Conservation (phyloP, 2,888 invertebrate species). For the Zygothrica quintamaculata region DNA sequence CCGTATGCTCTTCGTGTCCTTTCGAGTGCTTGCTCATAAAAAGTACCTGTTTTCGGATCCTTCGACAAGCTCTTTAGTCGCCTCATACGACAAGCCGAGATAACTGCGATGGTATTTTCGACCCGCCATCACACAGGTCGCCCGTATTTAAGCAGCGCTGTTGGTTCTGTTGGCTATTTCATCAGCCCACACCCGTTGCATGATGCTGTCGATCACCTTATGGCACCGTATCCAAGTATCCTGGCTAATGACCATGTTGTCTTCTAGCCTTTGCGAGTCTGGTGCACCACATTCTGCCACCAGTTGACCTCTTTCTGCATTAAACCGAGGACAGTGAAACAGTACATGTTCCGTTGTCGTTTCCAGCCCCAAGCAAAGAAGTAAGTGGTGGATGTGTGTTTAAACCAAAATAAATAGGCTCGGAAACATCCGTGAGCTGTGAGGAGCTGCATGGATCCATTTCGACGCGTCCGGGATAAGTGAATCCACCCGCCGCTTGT, state of each 20-base stretch:
- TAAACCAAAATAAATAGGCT: background rate
- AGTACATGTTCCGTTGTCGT: background rate
- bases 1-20: too few relatives aligned
- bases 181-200: too few relatives aligned
- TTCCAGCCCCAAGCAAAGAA: background rate
- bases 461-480: background rate
- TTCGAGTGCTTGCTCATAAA: too few relatives aligned
- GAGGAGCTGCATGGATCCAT: background rate
- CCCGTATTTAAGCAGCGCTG: too few relatives aligned
- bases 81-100: too few relatives aligned
- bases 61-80: too few relatives aligned
- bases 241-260: background rate
- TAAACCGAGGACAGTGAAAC: background rate
- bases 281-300: background rate
- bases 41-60: too few relatives aligned
- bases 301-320: background rate
- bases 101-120: too few relatives aligned
- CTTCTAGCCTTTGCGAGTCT: background rate
- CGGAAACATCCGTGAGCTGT: constrained; percentile 1
- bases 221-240: background rate
- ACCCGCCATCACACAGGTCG: too few relatives aligned
- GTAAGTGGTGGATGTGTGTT: background rate
- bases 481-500: background rate
- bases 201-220: background rate
- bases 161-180: background rate